Evolutionary conservation across 2,113 vertebrate genomes (phyloP).

Genomic region (Cyanoliseus patagonus): DNA sequence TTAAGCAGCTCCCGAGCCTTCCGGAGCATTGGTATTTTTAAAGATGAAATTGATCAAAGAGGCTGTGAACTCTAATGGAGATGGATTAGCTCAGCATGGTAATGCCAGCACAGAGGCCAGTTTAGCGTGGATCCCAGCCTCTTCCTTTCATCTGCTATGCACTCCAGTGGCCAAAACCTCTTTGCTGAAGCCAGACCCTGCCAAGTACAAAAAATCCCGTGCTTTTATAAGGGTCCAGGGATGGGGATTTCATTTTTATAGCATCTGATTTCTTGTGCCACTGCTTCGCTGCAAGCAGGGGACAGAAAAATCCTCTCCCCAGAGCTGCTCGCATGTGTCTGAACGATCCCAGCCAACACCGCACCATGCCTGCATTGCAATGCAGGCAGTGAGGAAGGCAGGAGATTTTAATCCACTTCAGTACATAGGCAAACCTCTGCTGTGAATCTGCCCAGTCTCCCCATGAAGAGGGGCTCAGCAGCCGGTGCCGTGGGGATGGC

Average conservation of each 20-base stretch:
- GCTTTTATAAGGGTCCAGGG: background rate
- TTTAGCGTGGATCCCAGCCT: background rate
- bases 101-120: background rate
- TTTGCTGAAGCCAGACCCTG: background rate
- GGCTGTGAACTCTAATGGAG: conserved; percentile 56
- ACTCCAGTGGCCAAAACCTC: background rate
- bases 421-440: background rate
- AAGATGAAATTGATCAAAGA: conserved; percentile 65
- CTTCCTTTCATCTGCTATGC: background rate
- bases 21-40: conserved; percentile 31
- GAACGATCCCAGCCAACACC: background rate
- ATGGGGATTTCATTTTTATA: background rate
- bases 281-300: background rate
- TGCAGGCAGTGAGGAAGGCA: background rate
- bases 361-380: rapidly evolving
- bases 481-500: rapidly evolving
- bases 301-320: background rate
- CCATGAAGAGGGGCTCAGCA: background rate
- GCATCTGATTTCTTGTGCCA: background rate
- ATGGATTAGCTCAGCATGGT: conserved; percentile 2
- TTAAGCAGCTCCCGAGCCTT: conserved; percentile 12
- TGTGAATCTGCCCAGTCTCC: background rate
- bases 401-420: background rate
- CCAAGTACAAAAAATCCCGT: background rate
- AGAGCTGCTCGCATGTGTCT: rapidly evolving